Evolutionary conservation across 2,113 vertebrate genomes (phyloP).

Genomic region (Bos taurus): ARS-UCD2.0 NC_037333.1:88175501-88176000

Average conservation of each 20-base stretch:
- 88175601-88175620: neutral
- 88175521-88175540: neutral
- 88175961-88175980: neutral
- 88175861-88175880: neutral
- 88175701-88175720: neutral
- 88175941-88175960: neutral
- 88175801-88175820: neutral
- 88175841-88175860: neutral
- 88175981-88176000: neutral
- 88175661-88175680: neutral
- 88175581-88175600: neutral
- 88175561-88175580: neutral
- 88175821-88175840: neutral
- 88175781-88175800: neutral
- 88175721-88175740: neutral
- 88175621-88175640: neutral
- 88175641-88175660: neutral
- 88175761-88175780: neutral
- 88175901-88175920: neutral
- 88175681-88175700: neutral
- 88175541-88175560: neutral
- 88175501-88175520: neutral
- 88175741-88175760: neutral
- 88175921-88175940: neutral
- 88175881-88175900: neutral